Conservation (phyloP, 2,888 invertebrate genomes). For the Ectemnius cavifrons region DNA sequence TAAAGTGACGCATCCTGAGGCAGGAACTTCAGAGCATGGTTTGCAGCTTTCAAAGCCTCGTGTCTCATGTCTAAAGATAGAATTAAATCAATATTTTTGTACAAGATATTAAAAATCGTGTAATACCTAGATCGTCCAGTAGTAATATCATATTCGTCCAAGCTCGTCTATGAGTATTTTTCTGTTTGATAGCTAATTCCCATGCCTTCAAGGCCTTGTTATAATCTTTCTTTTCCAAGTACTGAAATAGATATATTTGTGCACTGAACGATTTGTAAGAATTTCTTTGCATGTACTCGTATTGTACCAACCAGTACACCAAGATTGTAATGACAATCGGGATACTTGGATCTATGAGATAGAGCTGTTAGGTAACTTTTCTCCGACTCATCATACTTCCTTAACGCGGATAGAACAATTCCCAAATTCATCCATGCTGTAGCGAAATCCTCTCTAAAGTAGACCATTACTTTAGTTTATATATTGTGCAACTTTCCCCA, state of each 20-base stretch:
- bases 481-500: neutral
- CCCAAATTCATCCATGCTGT: conserved; percentile 99
- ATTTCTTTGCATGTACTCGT: neutral
- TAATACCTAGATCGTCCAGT: conserved; percentile 85
- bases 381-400: conserved; percentile 86
- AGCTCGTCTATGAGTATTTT: conserved; percentile 89
- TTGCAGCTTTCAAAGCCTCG: conserved; percentile 85
- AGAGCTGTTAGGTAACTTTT: conserved; percentile 90
- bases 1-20: conserved; percentile 88
- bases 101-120: neutral
- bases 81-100: neutral
- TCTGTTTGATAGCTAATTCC: conserved; percentile 88
- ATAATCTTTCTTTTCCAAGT: conserved; percentile 87
- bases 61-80: conserved; percentile 81
- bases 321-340: conserved; percentile 96
- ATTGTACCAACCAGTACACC: conserved; percentile 89
- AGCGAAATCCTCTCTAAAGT: conserved; percentile 89
- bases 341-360: conserved; percentile 87
- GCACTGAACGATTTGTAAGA: neutral
- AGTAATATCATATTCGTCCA: conserved; percentile 96
- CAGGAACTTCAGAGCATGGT: conserved; percentile 84
- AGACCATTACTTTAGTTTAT: neutral
- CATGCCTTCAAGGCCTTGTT: conserved; percentile 89
- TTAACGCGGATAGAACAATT: conserved; percentile 89
- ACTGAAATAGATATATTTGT: conserved; percentile 79